Evolutionary conservation across 2,113 vertebrate species (phyloP).

Genomic region (Patagioenas fasciata): DNA sequence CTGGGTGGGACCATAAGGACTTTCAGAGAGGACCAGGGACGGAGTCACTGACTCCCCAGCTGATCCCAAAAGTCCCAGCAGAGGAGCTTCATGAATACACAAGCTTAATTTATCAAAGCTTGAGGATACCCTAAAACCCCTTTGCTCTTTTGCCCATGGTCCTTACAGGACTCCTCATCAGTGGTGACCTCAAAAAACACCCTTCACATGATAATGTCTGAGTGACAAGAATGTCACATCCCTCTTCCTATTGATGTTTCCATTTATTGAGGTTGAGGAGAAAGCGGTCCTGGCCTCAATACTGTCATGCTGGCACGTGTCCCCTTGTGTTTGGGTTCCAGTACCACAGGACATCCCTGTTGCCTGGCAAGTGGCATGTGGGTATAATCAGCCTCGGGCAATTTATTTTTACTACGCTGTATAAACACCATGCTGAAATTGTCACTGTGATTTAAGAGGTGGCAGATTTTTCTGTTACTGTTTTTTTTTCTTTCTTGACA

Average conservation of each 20-base stretch:
- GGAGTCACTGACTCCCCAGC: background rate
- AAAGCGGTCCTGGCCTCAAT: background rate
- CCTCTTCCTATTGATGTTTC: background rate
- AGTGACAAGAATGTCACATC: background rate
- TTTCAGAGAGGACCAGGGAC: background rate
- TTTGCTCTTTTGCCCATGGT: accelerated
- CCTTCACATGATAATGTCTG: accelerated
- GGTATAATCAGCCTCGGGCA: constrained; percentile 45
- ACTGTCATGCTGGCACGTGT: background rate
- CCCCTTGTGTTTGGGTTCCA: background rate
- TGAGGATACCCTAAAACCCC: background rate
- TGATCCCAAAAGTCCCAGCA: background rate
- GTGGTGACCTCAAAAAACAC: background rate
- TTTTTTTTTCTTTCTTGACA: background rate
- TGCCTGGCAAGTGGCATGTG: background rate
- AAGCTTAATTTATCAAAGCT: background rate
- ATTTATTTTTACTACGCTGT: constrained; percentile 25
- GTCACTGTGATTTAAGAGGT: background rate
- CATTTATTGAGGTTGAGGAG: background rate
- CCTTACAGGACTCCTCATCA: background rate
- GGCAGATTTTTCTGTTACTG: background rate
- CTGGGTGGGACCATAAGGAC: background rate
- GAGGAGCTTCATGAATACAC: background rate
- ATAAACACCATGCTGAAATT: constrained; percentile 25
- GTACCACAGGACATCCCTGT: background rate